These are phyloP conservation scores for Theocolax elegans DNA, from an alignment of 1,140 invertebrate genomes.

Conservation along the genomic window DNA sequence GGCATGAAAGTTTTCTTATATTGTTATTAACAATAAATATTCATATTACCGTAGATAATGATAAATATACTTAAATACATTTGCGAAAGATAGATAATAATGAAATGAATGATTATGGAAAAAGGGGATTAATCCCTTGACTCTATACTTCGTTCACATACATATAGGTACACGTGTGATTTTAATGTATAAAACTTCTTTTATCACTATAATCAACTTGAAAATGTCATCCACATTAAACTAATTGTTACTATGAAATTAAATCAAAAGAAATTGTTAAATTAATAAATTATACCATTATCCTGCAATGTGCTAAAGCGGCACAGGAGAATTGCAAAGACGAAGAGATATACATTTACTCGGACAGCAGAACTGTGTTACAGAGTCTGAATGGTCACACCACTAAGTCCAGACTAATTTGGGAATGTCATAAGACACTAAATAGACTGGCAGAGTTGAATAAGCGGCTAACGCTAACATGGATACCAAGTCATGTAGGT, in stretches of 20 bases:
- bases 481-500: no score
- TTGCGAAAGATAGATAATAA: not conserved
- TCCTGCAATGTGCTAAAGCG: no score
- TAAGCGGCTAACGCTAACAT: no score
- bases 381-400: no score
- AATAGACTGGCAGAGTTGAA: no score
- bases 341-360: no score
- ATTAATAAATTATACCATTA: conserved; percentile 13
- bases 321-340: no score
- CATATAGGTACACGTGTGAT: not conserved
- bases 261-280: conserved; percentile 16
- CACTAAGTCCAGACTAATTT: no score
- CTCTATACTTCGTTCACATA: not conserved
- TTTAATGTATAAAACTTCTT: not conserved
- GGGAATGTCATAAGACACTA: no score
- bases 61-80: conserved; percentile 15
- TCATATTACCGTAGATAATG: conserved; percentile 9
- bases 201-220: not conserved
- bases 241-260: not conserved
- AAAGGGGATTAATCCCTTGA: conserved; percentile 2
- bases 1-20: conserved; percentile 11
- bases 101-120: conserved; percentile 17
- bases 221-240: conserved; percentile 15
- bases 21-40: conserved; percentile 23
- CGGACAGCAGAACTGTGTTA: no score